These are phyloP conservation scores for Microplitis mediator DNA, from an alignment of 1,140 invertebrate species.

Conservation along the genomic window DNA sequence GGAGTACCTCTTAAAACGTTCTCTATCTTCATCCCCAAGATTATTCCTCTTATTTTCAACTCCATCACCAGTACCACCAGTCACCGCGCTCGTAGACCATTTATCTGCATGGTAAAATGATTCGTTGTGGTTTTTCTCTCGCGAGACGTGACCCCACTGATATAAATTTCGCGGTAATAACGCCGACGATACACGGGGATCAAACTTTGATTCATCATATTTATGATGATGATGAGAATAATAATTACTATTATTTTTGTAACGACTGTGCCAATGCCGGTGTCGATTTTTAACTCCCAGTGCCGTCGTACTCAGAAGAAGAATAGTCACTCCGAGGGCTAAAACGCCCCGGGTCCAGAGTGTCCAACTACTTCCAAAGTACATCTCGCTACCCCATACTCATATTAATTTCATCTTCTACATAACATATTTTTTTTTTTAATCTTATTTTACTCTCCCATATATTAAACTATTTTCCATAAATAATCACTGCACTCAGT, in stretches of 20 bases:
- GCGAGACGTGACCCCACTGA: not conserved
- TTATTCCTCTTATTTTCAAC: not conserved
- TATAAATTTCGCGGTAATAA: not conserved
- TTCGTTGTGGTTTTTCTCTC: not conserved
- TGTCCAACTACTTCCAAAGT: conserved; percentile 42
- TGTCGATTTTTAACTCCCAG: conserved; percentile 16
- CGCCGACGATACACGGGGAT: not conserved
- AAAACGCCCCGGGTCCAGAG: conserved; percentile 43
- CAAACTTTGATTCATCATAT: not conserved
- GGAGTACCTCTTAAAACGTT: conserved; percentile 27
- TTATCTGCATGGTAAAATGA: conserved; percentile 5
- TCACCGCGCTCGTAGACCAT: not conserved
- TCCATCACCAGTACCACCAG: no score
- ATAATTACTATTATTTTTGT: not conserved
- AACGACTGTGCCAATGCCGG: conserved; percentile 7
- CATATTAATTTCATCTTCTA: conserved; percentile 26
- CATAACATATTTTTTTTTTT: not conserved
- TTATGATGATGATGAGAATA: not conserved
- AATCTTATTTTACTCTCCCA: no score
- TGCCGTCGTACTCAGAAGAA: conserved; percentile 36
- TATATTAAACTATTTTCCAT: no score
- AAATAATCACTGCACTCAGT: no score
- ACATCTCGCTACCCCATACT: conserved; percentile 57
- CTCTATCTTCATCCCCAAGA: conserved; percentile 4
- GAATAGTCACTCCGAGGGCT: conserved; percentile 41